Evolutionary conservation across 2,888 invertebrate genomes (phyloP), one percentile per base, ranked within the genome.

Genomic region (Drosophila lutescens): DNA sequence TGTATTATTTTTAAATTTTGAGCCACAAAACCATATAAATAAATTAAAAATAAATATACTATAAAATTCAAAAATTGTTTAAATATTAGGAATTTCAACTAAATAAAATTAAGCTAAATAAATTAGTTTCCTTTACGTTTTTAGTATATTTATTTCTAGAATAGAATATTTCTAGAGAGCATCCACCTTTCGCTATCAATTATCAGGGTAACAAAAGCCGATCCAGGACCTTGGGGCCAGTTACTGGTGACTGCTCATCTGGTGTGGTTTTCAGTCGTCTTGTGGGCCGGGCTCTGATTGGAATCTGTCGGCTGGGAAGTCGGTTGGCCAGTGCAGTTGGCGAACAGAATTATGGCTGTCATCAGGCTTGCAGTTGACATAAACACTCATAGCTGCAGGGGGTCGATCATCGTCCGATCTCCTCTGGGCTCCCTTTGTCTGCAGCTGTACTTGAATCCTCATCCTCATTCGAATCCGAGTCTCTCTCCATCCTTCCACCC

Each of bases 301-400:
- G 78, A 69, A 85, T 87, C 83, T 73, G 62, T 54, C 50, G 55
- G 15, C 32, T 41, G 38, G 49, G 49, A 34, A 34, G 46, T n/a
- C 69, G 55, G 20, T 40, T 58, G 56, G 43, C 49, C 69, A 63
- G 69, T 70, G 56, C 68, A 69, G 74, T 72, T 71, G 47, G 66
- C 67, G 47, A 66, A 74, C 56, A 56, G 80, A 88, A 89, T 89
- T 90, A 89, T 90, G 89, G 80, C 89, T 89, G 90, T 88, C 89
- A 90, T 89, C 88, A 87, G 86, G 77, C 80, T 78, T 86, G 83
- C 76, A 82, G 84, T 86, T 86, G 86, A 88, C 84, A 83, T 88
- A 88, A 88, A 83, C 86, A 86, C 75, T 88, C 81, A 80, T 69
- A 78, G 72, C 83, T 72, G 50, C 74, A 86, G 83, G 85, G 86